These are phyloP conservation scores for Gambusia holbrooki DNA, from an alignment of 2,113 vertebrate genomes.

Conservation along the genomic window DNA sequence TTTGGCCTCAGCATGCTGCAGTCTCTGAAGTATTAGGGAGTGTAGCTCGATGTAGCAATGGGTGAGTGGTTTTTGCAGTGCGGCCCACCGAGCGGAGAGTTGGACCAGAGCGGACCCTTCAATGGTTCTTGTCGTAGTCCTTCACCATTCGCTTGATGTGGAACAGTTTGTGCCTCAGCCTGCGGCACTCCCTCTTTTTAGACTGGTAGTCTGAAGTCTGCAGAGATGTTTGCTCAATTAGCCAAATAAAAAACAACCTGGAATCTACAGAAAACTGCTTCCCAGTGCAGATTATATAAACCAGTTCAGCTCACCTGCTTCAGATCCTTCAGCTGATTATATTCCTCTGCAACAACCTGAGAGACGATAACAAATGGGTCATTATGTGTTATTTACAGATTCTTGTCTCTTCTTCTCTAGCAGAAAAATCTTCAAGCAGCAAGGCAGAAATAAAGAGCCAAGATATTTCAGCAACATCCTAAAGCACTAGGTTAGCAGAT, in stretches of 20 bases:
- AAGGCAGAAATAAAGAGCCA: neutral
- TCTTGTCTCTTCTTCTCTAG: neutral
- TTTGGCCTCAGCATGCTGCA: constrained; percentile 61
- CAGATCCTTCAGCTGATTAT: constrained; percentile 86
- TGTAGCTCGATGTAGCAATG: constrained; percentile 29
- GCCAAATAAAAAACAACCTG: neutral
- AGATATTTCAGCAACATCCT: neutral
- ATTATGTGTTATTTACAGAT: neutral
- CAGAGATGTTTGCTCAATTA: neutral
- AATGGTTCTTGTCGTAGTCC: constrained; percentile 83
- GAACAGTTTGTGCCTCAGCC: constrained; percentile 87
- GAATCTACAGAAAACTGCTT: neutral
- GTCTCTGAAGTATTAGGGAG: constrained; percentile 53
- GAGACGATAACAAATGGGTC: neutral
- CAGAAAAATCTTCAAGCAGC: neutral
- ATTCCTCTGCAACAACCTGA: constrained; percentile 86
- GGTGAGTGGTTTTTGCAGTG: constrained; percentile 31
- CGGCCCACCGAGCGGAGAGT: constrained; percentile 8
- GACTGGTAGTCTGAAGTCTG: constrained; percentile 85
- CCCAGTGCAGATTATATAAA: neutral
- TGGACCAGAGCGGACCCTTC: constrained; percentile 44
- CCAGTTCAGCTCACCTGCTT: constrained; percentile 80
- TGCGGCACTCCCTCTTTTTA: constrained; percentile 82
- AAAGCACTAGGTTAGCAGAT: neutral
- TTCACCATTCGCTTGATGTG: constrained; percentile 89